Base-by-base conservation (phyloP, 92 coral and sea anemone species). In the Zoanthus solanderi region DNA sequence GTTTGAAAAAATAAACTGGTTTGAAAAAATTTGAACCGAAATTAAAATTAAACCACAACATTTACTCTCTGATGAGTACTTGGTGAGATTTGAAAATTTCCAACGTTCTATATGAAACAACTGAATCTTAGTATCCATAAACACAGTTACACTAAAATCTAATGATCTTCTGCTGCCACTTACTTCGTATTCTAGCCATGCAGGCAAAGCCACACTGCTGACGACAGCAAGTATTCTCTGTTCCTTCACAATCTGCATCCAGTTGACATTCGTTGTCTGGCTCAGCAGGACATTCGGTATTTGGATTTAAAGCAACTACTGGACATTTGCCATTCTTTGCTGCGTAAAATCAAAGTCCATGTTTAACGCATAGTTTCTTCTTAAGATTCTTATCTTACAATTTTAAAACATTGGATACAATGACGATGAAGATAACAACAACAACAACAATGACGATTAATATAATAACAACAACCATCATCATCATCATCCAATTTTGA, bases 231-330 rank as follows among this genome's bases (percentile, higher is more conserved):
- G 90, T 76, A 48, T 61, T 83, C 15, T 45, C 84, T 31, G 85
- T 87, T 2, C 86, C 87, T 4, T 67, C 56, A 13, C 96, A 93
- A 18, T 92, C 92, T 13, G 79, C 75, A 81, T 93, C 94, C 60
- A 89, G 84, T 82, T 72, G 63, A 54, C 96, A 93, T 79, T 88
- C 86, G 65, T 92, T 87, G 45, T 83, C 91, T 29, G 46, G 78
- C 16, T 86, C 89, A 80, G 88, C 23, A 17, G 94, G 84, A 18
- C 93, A 91, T 71, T 83, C 93, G 6, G 45, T 44, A 30, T 17
- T 6, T 13, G 72, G 84, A 17, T 79, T 12, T 14, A 31, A 17
- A n/a, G 9, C 13, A 28, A 61, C 23, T 28, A 79, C 72, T 63
- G 84, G 74, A 71, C 84, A 79, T 48, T 79, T 79, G 23, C 84